phyloP scores from a whole-genome alignment of 2,797 vertebrate species.

The Melanogrammus aeglefinus region DNA sequence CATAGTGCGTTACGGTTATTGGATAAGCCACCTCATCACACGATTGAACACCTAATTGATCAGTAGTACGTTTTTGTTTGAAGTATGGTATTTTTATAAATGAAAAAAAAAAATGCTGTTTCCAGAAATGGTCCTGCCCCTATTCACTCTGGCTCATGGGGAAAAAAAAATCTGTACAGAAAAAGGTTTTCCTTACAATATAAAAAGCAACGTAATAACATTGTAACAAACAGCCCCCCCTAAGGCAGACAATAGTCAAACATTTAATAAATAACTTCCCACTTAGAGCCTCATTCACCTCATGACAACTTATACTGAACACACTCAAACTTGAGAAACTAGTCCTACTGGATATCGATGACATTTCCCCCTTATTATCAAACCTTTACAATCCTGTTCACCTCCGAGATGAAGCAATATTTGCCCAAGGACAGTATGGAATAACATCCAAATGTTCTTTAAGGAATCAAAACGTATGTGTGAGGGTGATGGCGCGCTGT shows the following conservation, averaged over 20 bases:
- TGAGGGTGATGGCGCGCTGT: not conserved
- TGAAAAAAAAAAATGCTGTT: not conserved
- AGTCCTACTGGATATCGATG: constrained; percentile 22
- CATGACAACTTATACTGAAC: constrained; percentile 4
- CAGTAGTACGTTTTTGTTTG: constrained; percentile 4
- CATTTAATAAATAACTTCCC: constrained; percentile 41
- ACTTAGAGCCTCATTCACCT: constrained; percentile 3
- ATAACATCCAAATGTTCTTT: not conserved
- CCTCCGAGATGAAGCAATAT: constrained; percentile 6
- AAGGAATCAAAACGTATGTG: not conserved
- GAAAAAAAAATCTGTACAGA: constrained; percentile 26
- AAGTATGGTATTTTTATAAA: not conserved
- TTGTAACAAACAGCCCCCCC: constrained; percentile 15
- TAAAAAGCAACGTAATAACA: constrained; percentile 15
- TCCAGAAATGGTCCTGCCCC: not conserved
- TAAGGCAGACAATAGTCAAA: constrained; percentile 9
- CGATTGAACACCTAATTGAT: constrained; percentile 9
- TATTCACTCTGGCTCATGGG: not conserved
- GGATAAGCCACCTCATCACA: constrained; percentile 11
- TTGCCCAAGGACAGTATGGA: constrained; percentile 15
- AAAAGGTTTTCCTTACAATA: constrained; percentile 5
- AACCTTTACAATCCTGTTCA: constrained; percentile 4
- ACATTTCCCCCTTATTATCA: constrained; percentile 16
- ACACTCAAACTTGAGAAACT: constrained; percentile 30
- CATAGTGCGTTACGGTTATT: not conserved